Percentiles rank a stretch among this genome's conserved stretches.
Evolutionary conservation across 2,888 invertebrate species (phyloP).

Genomic region (Drosophila prostipennis): DNA sequence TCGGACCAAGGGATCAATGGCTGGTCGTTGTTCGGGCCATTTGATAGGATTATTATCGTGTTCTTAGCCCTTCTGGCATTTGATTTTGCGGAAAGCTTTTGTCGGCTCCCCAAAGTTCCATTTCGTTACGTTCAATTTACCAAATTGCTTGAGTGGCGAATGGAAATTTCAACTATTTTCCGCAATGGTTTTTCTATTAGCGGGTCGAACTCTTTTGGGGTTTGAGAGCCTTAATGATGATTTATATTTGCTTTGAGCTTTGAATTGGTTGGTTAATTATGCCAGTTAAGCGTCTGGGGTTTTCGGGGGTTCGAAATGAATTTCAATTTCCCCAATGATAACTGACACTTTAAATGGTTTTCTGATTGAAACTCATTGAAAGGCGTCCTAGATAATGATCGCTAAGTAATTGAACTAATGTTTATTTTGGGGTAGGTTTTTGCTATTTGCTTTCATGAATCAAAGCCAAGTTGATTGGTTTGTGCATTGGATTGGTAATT

Average conservation of each 20-base stretch:
- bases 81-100: conserved; percentile 58
- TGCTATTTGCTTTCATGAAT: too few species aligned
- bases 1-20: too few species aligned
- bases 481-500: not conserved
- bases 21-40: conserved; percentile 59
- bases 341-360: conserved; percentile 41
- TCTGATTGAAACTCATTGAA: conserved; percentile 44
- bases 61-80: conserved; percentile 64
- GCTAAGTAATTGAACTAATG: conserved; percentile 17
- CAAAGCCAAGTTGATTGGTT: not conserved
- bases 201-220: conserved; percentile 33
- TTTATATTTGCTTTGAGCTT: conserved; percentile 53
- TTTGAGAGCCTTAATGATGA: conserved; percentile 55
- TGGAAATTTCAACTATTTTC: conserved; percentile 62
- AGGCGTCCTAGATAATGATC: conserved; percentile 32
- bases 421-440: too few species aligned
- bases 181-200: conserved; percentile 38
- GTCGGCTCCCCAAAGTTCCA: conserved; percentile 31
- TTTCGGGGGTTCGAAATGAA: conserved; percentile 44
- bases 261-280: conserved; percentile 58
- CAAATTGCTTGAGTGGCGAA: conserved; percentile 60
- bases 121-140: conserved; percentile 72
- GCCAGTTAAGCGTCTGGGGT: conserved; percentile 4
- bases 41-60: conserved; percentile 77
- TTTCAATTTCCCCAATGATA: conserved; percentile 55